Evolutionary conservation across 1,140 invertebrate species (phyloP), one percentile per base, ranked within the genome.

Genomic region (Zaprionus ornatus): DNA sequence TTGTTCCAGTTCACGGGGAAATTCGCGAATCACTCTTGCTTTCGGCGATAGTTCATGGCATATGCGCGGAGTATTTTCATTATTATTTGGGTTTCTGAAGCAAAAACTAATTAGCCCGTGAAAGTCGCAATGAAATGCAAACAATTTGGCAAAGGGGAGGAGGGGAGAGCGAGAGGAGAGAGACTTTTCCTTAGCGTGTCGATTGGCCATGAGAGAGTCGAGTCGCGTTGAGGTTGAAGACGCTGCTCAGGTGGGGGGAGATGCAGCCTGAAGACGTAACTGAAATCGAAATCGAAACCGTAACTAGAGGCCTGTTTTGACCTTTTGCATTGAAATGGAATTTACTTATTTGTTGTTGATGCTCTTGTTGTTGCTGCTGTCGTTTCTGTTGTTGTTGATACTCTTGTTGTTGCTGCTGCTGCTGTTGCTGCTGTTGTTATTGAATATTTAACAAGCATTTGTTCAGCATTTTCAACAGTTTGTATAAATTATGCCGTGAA

Each of bases 401-500:
- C 27, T 21, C 55, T 77, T 56, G 23, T 17, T 37, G 15, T 1
- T 37, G 13, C 1, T 37, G 35, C 3, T 37, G 35, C 1, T 65
- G 35, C 17, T 64, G 21, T 2, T 55, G 35, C 48, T 59, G 25
- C 1, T 70, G 32, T 59, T 59, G 55, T 60, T 57, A 40, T 48
- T 27, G 32, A 61, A 40, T 32, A 70, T 74, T 75, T 75, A 70
- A 71, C 57, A 52, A 67, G 57, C 74, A 75, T 75, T 76, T 76
- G 62, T 76, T 65, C 54, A 57, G 55, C 77, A 62, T 76, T 71
- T 35, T 88, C 77, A 84, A 88, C 74, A 78, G 80, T 83, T 88
- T 79, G 84, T 88, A 75, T 84, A 83, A 83, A 84, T 88, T 87
- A 87, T 87, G 80, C 73, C 80, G 70, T 80, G 73, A 70, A 85